A percentile compares a stretch with the other conserved stretches of the same genome.
Evolutionary conservation across 2,888 invertebrate genomes (phyloP).

Genomic region (Chaetogeoica ovagalla): DNA sequence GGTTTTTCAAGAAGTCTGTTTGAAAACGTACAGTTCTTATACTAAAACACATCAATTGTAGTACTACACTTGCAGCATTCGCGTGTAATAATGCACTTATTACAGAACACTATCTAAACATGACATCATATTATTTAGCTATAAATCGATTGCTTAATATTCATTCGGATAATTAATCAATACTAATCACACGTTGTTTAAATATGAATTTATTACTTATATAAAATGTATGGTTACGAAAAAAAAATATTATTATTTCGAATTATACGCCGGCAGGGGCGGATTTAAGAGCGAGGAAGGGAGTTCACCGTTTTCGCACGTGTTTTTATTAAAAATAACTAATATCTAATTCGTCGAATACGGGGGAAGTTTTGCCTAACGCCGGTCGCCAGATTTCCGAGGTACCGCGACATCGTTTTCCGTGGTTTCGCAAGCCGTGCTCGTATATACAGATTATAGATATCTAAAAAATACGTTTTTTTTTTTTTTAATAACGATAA

Average conservation of each 20-base stretch:
- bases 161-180: not conserved
- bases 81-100: not conserved
- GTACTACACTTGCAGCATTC: constrained; percentile 25
- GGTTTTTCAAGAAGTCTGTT: constrained; percentile 3
- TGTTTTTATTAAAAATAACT: too few relatives aligned
- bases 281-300: too few relatives aligned
- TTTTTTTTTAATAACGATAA: too few relatives aligned
- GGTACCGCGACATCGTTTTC: too few relatives aligned
- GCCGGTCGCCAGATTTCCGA: too few relatives aligned
- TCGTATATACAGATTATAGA: too few relatives aligned
- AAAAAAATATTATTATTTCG: not conserved
- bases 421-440: too few relatives aligned
- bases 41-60: constrained; percentile 9
- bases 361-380: too few relatives aligned
- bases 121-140: not conserved
- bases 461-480: too few relatives aligned
- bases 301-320: too few relatives aligned
- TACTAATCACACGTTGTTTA: not conserved
- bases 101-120: not conserved
- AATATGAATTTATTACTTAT: not conserved
- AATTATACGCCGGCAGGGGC: too few relatives aligned
- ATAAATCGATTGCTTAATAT: not conserved
- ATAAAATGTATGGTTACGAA: not conserved
- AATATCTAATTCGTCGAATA: too few relatives aligned
- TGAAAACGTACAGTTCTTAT: constrained; percentile 12